Conservation (phyloP, 2,888 invertebrate genomes). For the Subacronicta megacephala region DNA sequence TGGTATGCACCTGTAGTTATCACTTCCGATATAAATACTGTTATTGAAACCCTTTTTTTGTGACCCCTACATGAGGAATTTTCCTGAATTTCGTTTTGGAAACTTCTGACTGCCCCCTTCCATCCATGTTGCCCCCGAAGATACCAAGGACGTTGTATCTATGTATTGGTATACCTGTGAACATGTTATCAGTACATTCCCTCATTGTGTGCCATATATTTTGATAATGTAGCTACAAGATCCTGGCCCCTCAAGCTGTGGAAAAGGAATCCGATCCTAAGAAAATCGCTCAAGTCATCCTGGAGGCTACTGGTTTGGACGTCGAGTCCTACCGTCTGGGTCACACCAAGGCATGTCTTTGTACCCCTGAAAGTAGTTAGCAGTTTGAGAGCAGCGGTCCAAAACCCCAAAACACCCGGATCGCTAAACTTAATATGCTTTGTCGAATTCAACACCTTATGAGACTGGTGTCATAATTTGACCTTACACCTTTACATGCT, state of each 20-base stretch:
- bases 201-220: conserved; percentile 84
- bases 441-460: conserved; percentile 74
- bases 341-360: conserved; percentile 98
- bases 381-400: conserved; percentile 71
- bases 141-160: conserved; percentile 56
- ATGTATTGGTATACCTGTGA: conserved; percentile 52
- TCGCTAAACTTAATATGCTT: conserved; percentile 72
- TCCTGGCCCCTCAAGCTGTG: conserved; percentile 97
- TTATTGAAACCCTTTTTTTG: conserved; percentile 35
- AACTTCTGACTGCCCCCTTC: conserved; percentile 38
- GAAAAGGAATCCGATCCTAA: conserved; percentile 93
- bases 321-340: conserved; percentile 98
- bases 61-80: conserved; percentile 22
- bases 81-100: conserved; percentile 49
- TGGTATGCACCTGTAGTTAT: conserved; percentile 53
- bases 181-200: conserved; percentile 61
- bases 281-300: conserved; percentile 95
- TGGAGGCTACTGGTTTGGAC: conserved; percentile 95
- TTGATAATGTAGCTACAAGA: conserved; percentile 97
- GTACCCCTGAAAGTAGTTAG: conserved; percentile 77
- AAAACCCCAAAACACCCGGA: conserved; percentile 64
- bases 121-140: conserved; percentile 33
- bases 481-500: conserved; percentile 67
- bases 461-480: conserved; percentile 78
- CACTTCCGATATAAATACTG: conserved; percentile 42